A percentile compares a stretch with the other conserved stretches of the same genome.
Evolutionary conservation across 1,140 invertebrate species (phyloP).

Genomic region (Propsilocerus akamusi): DNA sequence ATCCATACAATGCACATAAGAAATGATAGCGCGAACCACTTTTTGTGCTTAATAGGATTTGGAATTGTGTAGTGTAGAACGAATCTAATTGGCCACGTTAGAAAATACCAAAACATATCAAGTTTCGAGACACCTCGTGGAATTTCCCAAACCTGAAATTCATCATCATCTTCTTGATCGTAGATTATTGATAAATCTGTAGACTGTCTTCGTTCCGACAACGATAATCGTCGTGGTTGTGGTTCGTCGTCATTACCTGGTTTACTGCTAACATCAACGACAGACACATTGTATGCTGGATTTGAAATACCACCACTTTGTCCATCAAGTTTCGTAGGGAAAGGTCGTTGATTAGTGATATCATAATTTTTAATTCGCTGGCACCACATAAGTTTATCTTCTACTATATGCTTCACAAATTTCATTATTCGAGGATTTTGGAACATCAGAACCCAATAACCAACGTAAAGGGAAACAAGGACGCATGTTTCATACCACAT

Average conservation of each 20-base stretch:
- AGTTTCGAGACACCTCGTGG: conserved; percentile 13
- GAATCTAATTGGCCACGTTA: conserved; percentile 50
- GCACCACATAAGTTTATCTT: conserved; percentile 22
- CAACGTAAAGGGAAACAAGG: conserved; percentile 45
- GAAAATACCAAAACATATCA: conserved; percentile 43
- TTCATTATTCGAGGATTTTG: conserved; percentile 27
- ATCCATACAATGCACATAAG: conserved; percentile 77
- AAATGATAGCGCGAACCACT: conserved; percentile 59
- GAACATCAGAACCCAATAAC: conserved; percentile 44
- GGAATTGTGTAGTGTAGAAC: conserved; percentile 51
- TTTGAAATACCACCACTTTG: not conserved
- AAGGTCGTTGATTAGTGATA: not conserved
- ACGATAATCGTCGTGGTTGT: not conserved
- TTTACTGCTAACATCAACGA: no score
- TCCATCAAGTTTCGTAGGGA: no score
- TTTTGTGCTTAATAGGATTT: conserved; percentile 45
- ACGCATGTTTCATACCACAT: conserved; percentile 58
- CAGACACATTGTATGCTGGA: not conserved
- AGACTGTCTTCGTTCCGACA: not conserved
- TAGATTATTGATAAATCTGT: not conserved
- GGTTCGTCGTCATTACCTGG: not conserved
- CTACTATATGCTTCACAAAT: conserved; percentile 19
- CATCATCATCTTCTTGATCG: not conserved
- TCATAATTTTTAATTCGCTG: conserved; percentile 11
- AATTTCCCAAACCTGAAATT: conserved; percentile 4